Evolutionary conservation across 2,888 invertebrate species (phyloP), one percentile per base, ranked within the genome.

Genomic region (Phasia obesa): DNA sequence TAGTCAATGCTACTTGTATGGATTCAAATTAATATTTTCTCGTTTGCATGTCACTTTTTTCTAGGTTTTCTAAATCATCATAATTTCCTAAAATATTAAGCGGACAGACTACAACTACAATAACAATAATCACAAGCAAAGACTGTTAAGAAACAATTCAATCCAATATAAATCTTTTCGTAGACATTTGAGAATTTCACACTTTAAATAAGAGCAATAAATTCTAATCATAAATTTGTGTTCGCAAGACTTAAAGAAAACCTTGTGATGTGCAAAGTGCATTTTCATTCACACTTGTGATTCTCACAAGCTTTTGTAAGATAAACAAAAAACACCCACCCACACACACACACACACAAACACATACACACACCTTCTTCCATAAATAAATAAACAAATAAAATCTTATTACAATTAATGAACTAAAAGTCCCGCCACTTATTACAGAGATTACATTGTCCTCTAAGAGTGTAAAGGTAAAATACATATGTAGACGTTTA

Each of bases 211-310:
- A 83, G 83, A 71, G 83, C 83, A 83, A 83, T 83, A 83, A 83
- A 83, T 83, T 83, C 79, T 76, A 83, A 79, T 83, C 79, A 83
- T 67, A 70, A 79, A 70, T 77, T 17, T 62, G 42, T 59, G 53
- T 67, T 75, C 60, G 67, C 67, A 74, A 60, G 60, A 67, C 67
- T 74, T 62, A 57, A 35, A n/a, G n/a, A n/a, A n/a, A 83, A 79
- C 83, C 83, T 79, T 83, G 83, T 79, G 79, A 83, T 83, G 79
- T 83, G 83, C 79, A 79, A 83, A 83, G 79, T 79, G 79, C 79
- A 83, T 67, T 79, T 83, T 62, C 71, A 79, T 74, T 83, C 79
- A 75, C 65, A 69, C 81, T 62, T 81, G 38, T 42, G 55, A 57
- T 42, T 64, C 31, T 55, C 77, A 71, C 62, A 47, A 65, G 44